A percentile compares a stretch with the other conserved stretches of the same genome.
Conservation (phyloP, 1,140 invertebrate species). For the Oreohelix idahoensis region DNA sequence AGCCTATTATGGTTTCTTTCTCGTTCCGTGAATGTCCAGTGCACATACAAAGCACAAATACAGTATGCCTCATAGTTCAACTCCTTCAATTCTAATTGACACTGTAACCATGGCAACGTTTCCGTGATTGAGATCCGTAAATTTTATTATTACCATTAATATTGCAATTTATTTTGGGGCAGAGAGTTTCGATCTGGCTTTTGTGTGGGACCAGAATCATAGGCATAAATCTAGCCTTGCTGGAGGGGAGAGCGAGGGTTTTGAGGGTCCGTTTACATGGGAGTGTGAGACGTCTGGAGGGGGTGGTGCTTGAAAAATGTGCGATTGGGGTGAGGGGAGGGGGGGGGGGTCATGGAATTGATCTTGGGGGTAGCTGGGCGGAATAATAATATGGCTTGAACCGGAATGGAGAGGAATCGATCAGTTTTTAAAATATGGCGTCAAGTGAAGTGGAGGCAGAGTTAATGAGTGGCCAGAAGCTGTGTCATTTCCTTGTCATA, state of each 20-base stretch:
- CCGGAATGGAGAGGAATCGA: constrained; percentile 30
- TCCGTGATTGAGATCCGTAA: constrained; percentile 37
- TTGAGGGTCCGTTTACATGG: not conserved
- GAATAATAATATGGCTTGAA: constrained; percentile 35
- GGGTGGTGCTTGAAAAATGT: not conserved
- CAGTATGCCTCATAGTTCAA: constrained; percentile 23
- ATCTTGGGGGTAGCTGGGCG: constrained; percentile 2
- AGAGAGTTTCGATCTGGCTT: constrained; percentile 4
- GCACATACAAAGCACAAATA: not conserved
- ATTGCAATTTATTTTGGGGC: constrained; percentile 33
- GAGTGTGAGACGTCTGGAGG: not conserved
- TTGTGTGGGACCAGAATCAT: constrained; percentile 6
- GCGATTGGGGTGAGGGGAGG: not conserved
- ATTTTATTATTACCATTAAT: constrained; percentile 41
- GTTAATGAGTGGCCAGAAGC: constrained; percentile 33
- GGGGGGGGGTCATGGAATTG: not conserved
- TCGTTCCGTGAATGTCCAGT: too few relatives aligned
- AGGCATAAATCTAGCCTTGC: constrained; percentile 9
- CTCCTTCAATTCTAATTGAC: constrained; percentile 38
- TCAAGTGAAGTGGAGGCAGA: constrained; percentile 4
- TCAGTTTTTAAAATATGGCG: constrained; percentile 32
- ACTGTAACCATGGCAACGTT: constrained; percentile 32
- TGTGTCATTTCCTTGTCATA: constrained; percentile 33
- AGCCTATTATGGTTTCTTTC: too few relatives aligned
- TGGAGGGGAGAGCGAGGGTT: not conserved